A percentile compares a stretch with the other conserved stretches of the same genome.
Conservation (phyloP, 2,888 invertebrate genomes). For the Microchrysa polita region DNA sequence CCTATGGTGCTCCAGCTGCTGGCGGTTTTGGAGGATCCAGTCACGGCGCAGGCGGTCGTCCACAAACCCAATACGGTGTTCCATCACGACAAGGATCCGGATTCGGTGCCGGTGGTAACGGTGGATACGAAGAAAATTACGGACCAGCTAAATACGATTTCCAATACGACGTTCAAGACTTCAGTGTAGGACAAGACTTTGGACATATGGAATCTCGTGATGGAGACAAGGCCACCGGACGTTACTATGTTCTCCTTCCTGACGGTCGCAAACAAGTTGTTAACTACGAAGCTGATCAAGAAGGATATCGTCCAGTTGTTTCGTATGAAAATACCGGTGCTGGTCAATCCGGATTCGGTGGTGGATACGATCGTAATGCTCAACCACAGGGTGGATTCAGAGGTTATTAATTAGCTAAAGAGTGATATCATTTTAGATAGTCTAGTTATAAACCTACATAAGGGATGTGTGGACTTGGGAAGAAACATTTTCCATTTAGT, state of each 20-base stretch:
- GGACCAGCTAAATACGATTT: constrained; percentile 76
- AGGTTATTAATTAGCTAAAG: constrained; percentile 51
- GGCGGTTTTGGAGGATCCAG: constrained; percentile 60
- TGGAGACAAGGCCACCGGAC: constrained; percentile 71
- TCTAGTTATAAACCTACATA: constrained; percentile 9
- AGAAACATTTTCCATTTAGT: constrained; percentile 21
- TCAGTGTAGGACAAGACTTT: constrained; percentile 72
- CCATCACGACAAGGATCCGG: constrained; percentile 54
- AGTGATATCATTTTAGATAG: constrained; percentile 1
- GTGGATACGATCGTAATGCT: constrained; percentile 57
- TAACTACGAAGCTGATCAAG: constrained; percentile 74
- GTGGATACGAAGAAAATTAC: constrained; percentile 63
- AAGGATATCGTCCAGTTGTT: constrained; percentile 74
- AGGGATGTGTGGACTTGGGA: too few relatives aligned
- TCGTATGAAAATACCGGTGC: constrained; percentile 71
- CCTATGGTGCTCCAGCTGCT: constrained; percentile 65
- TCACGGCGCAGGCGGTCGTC: constrained; percentile 26
- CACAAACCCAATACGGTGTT: constrained; percentile 56
- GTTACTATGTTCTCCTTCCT: constrained; percentile 73
- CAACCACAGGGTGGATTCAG: constrained; percentile 51
- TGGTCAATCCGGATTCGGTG: constrained; percentile 52
- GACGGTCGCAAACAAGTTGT: constrained; percentile 78
- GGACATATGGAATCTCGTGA: constrained; percentile 73
- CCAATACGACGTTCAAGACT: constrained; percentile 74
- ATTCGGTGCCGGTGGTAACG: constrained; percentile 53